Evolutionary conservation across 1,140 invertebrate genomes (phyloP).

Genomic region (Drosophila seguyi): DNA sequence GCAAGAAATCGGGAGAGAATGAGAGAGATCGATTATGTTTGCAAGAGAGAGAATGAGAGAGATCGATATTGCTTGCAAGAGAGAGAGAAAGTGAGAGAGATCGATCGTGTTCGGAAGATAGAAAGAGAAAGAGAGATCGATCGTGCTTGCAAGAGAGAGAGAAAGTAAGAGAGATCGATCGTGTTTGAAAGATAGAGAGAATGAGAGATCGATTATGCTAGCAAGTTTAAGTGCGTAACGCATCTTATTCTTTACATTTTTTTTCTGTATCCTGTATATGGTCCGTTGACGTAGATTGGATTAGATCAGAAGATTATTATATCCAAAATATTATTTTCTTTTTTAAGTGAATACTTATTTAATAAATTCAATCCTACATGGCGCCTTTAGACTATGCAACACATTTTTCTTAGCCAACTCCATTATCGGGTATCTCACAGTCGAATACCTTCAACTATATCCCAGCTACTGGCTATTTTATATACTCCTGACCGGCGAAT

Average conservation of each 20-base stretch:
- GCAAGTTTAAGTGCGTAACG: not conserved
- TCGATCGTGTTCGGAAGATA: too few relatives aligned
- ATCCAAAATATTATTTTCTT: not conserved
- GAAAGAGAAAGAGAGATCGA: too few relatives aligned
- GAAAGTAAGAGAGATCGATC: too few relatives aligned
- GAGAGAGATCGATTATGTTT: too few relatives aligned
- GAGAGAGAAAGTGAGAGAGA: too few relatives aligned
- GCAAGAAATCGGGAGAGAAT: too few relatives aligned
- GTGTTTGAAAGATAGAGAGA: too few relatives aligned
- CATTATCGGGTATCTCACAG: not conserved
- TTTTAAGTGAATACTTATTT: not conserved
- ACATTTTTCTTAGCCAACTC: not conserved
- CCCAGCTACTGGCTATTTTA: conserved; percentile 20
- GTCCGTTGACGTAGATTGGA: not conserved
- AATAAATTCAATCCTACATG: not conserved
- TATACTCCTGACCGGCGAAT: conserved; percentile 40
- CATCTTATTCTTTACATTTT: not conserved
- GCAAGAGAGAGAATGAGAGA: too few relatives aligned
- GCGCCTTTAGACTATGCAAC: not conserved
- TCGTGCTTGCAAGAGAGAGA: too few relatives aligned
- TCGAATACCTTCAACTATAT: not conserved
- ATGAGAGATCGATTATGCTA: too few relatives aligned
- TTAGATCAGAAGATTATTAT: not conserved
- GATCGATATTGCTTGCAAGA: too few relatives aligned
- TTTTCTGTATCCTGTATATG: not conserved